Base-by-base conservation (phyloP, 2,113 vertebrate species). In the Platichthys flesus region DNA sequence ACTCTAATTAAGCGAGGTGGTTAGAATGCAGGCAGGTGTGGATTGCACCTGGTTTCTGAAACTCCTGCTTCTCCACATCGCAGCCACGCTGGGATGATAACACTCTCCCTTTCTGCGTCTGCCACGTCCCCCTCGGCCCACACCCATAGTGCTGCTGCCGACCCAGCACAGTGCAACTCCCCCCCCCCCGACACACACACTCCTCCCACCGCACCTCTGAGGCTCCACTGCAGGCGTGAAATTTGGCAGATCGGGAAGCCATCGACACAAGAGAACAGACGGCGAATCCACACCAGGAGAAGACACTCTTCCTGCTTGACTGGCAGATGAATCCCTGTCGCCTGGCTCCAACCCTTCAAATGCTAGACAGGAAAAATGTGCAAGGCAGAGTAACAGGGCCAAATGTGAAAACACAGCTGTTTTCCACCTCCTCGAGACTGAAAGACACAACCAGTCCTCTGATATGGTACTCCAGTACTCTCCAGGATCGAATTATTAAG, bases 1-100 rank as follows among this genome's bases (percentile, higher is more conserved):
- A 92, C 93, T 31, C 31, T 92, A 95, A 94, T 94, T 93, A 94
- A 86, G 78, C 49, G 57, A 85, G 86, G 89, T 90, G 84, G 91
- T 91, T 79, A 77, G 57, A 80, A 80, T 12, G 74, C 76, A 56
- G 23, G 73, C 94, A 95, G 93, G 93, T 94, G 94, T 91, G 78
- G 75, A 63, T 76, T 86, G 88, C 94, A 94, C 91, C 94, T 94
- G 92, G 82, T 83, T 78, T 86, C 67, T 21, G 14, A 79, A 88
- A 62, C 31, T 69, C 77, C 79, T 6, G 9, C 69, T 58, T 81
- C 64, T 76, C 61, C 58, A 51, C 0, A 52, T 80, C 47, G 12
- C 62, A 71, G 35, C 63, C 55, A 21, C 20, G 59, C 31, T 73
- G 67, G 74, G 70, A 78, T 62, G 79, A 85, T 85, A 85, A 80